Conservation (phyloP, 1,140 invertebrate genomes). For the Antheraea mylitta region DNA sequence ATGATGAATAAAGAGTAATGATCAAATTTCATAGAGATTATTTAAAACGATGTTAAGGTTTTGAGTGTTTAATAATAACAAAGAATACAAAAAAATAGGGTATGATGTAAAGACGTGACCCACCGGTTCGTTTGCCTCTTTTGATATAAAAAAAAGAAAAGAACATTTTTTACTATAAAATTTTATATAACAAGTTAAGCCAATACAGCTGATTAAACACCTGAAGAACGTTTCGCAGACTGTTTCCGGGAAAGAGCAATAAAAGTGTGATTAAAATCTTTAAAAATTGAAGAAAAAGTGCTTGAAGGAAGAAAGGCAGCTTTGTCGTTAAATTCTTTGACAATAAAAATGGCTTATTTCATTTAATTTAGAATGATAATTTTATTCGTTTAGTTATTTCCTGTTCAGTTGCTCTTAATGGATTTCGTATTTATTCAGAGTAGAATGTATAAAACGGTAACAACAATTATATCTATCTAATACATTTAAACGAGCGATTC, state of each 20-base stretch:
- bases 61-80: too few species aligned
- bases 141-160: too few species aligned
- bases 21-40: too few species aligned
- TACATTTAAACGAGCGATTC: too few species aligned
- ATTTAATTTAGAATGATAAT: neutral
- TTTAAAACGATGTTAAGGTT: too few species aligned
- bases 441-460: neutral
- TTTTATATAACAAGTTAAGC: neutral
- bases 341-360: neutral
- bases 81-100: too few species aligned
- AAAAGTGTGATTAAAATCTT: slow-evolving; percentile 11
- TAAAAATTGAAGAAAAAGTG: neutral
- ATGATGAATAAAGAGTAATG: too few species aligned
- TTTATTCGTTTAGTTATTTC: neutral
- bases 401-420: neutral
- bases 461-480: too few species aligned
- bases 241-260: neutral
- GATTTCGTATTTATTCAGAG: neutral
- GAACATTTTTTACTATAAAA: too few species aligned
- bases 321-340: neutral
- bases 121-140: too few species aligned
- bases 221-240: neutral
- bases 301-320: neutral
- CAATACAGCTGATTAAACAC: slow-evolving; percentile 3
- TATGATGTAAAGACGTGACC: too few species aligned